Conservation (phyloP, 2,888 invertebrate genomes). For the Xestia xanthographa region DNA sequence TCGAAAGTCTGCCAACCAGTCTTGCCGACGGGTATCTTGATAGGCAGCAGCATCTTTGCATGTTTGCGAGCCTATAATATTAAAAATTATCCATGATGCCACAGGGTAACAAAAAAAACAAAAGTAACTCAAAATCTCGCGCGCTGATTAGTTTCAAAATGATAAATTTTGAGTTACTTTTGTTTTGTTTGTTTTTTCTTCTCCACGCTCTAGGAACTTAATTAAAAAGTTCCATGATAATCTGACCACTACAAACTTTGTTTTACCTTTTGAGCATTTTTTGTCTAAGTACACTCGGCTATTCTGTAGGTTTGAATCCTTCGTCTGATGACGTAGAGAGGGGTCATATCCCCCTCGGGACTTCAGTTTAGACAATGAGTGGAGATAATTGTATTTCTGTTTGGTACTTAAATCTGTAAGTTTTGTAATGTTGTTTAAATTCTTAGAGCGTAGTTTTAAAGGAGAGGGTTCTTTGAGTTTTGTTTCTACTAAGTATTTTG, state of each 20-base stretch:
- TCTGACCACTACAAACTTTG: too few species aligned
- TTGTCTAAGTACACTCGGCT: background rate
- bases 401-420: constrained; percentile 21
- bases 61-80: too few species aligned
- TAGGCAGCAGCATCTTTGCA: too few species aligned
- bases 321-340: background rate
- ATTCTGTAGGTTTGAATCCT: constrained; percentile 3
- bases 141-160: too few species aligned
- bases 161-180: too few species aligned
- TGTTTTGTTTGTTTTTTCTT: too few species aligned
- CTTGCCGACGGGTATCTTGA: too few species aligned
- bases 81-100: too few species aligned
- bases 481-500: background rate
- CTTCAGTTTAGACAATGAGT: background rate
- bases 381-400: constrained; percentile 31
- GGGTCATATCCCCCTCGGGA: too few species aligned
- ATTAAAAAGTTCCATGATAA: background rate
- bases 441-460: constrained; percentile 5
- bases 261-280: background rate
- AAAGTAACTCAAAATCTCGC: too few species aligned
- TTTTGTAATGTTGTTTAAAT: constrained; percentile 21
- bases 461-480: background rate
- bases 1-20: too few species aligned
- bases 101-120: too few species aligned
- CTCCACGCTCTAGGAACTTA: background rate